Conservation (phyloP, 2,113 vertebrate genomes). For the Xenopus tropicalis region UCB_Xtro_10.0 CM004445.2:122060501-122061000, state of each 20-base stretch:
- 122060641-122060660: conserved; percentile 57
- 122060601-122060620: conserved; percentile 98
- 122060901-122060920: conserved; percentile 31
- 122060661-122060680: not conserved
- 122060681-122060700: conserved; percentile 1
- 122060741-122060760: conserved; percentile 54
- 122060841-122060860: conserved; percentile 48
- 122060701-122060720: conserved; percentile 33
- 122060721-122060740: conserved; percentile 32
- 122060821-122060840: conserved; percentile 40
- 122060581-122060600: conserved; percentile 97
- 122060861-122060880: conserved; percentile 22
- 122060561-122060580: conserved; percentile 98
- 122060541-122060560: conserved; percentile 72
- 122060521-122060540: no score
- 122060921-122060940: conserved; percentile 41
- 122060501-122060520: no score
- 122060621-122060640: conserved; percentile 93
- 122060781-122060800: conserved; percentile 50
- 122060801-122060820: conserved; percentile 48
- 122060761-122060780: conserved; percentile 48
- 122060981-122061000: conserved; percentile 61
- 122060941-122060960: conserved; percentile 49
- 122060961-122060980: conserved; percentile 50
- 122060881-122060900: conserved; percentile 65